Conservation (phyloP, 2,113 vertebrate genomes). For the Phasianus colchicus region DNA sequence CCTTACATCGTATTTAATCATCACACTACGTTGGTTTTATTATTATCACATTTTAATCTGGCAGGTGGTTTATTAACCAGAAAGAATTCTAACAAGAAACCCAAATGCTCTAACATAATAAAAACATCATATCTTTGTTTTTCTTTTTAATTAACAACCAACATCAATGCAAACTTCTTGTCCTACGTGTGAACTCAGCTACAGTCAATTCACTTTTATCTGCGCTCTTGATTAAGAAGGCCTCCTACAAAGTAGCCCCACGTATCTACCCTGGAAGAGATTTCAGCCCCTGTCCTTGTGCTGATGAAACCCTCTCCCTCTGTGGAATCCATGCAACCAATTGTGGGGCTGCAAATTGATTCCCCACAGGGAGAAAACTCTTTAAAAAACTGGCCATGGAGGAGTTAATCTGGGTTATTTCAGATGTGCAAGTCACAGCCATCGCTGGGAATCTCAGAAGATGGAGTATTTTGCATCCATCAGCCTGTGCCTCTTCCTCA, state of each 20-base stretch:
- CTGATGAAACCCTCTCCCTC: neutral
- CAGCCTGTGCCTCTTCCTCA: neutral
- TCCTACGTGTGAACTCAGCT: neutral
- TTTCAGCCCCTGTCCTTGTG: neutral
- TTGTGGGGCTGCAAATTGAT: neutral
- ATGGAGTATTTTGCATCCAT: neutral
- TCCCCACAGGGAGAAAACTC: neutral
- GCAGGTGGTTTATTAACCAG: neutral
- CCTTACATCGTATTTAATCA: neutral
- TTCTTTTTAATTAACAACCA: neutral
- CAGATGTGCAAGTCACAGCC: accelerated
- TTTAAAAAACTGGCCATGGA: neutral
- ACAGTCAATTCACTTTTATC: neutral
- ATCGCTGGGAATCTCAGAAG: neutral
- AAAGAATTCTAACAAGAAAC: neutral
- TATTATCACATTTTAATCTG: neutral
- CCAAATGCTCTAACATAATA: neutral
- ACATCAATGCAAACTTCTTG: neutral
- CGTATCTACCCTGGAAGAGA: neutral
- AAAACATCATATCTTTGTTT: neutral
- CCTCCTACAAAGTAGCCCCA: neutral
- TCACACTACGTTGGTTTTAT: neutral
- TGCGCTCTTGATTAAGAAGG: neutral
- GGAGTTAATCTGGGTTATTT: neutral
- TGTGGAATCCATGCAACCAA: neutral